Percentiles rank a stretch among this genome's conserved stretches.
Conservation (phyloP, 2,113 vertebrate species). For the Phocoena phocoena region DNA sequence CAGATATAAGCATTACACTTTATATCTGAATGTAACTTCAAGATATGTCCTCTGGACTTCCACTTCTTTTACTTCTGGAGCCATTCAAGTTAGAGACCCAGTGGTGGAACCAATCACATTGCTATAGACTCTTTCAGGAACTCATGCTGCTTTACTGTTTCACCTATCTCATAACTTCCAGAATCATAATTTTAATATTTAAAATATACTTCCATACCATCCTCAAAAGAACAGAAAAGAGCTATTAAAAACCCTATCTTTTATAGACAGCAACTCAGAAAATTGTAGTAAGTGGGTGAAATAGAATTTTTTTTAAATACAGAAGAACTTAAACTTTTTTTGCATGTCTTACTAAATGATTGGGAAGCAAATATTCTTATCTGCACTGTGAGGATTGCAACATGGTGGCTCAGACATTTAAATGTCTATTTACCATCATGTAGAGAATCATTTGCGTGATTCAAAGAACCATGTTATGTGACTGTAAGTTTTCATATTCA, state of each 20-base stretch:
- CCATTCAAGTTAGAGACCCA: background rate
- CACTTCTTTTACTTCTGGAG: background rate
- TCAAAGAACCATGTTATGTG: background rate
- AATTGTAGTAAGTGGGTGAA: background rate
- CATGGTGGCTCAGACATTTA: background rate
- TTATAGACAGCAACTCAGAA: background rate
- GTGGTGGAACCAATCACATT: rapidly evolving
- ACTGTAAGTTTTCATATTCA: background rate
- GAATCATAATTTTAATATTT: background rate
- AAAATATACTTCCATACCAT: background rate
- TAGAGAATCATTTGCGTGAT: background rate
- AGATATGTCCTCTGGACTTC: background rate
- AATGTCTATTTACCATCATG: background rate
- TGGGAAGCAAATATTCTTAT: background rate
- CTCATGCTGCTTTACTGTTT: background rate
- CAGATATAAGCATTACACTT: background rate
- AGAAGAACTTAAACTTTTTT: background rate
- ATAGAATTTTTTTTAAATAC: background rate
- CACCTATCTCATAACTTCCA: background rate
- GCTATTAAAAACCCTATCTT: background rate
- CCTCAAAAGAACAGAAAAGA: background rate
- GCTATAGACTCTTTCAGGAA: background rate
- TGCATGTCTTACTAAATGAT: background rate
- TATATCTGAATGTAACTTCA: background rate
- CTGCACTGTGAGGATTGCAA: background rate